Conservation (phyloP, 2,888 invertebrate genomes). For the Plagodis pulveraria region DNA sequence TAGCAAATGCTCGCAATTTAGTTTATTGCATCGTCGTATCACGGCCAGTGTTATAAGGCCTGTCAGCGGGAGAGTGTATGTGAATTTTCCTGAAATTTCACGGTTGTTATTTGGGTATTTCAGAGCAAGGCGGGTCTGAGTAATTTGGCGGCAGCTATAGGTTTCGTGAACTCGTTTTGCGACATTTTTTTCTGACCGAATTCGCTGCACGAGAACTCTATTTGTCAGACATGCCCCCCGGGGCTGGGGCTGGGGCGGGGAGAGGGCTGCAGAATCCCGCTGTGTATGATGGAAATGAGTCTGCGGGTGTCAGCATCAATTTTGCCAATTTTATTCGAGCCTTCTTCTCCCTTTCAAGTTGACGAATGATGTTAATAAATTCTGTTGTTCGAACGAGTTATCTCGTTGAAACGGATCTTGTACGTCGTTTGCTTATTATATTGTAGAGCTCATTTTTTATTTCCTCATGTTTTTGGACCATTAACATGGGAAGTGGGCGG, state of each 20-base stretch:
- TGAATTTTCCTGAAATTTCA: background rate
- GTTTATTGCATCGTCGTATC: slow-evolving; percentile 76
- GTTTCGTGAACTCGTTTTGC: slow-evolving; percentile 66
- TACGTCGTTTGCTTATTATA: slow-evolving; percentile 33
- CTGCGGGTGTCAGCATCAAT: slow-evolving; percentile 50
- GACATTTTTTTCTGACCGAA: slow-evolving; percentile 75
- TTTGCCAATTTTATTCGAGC: slow-evolving; percentile 46
- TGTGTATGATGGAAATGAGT: slow-evolving; percentile 50
- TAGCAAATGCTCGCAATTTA: slow-evolving; percentile 81
- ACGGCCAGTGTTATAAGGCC: slow-evolving; percentile 54
- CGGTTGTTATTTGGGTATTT: slow-evolving; percentile 6
- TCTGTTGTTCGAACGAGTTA: slow-evolving; percentile 37
- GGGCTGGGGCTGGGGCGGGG: slow-evolving; percentile 42
- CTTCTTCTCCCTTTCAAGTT: slow-evolving; percentile 52
- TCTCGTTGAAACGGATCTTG: slow-evolving; percentile 34
- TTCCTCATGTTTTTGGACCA: slow-evolving; percentile 23
- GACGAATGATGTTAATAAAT: slow-evolving; percentile 50
- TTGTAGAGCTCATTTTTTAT: slow-evolving; percentile 28
- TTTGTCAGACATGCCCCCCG: slow-evolving; percentile 71
- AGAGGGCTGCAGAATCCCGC: slow-evolving; percentile 46
- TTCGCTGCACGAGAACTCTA: slow-evolving; percentile 75
- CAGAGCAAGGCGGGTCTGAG: slow-evolving; percentile 43
- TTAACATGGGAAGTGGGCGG: slow-evolving; percentile 8
- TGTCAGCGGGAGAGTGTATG: slow-evolving; percentile 34
- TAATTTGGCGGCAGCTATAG: slow-evolving; percentile 52